Percentiles rank a stretch among this genome's conserved stretches.
Conservation (phyloP, 1,140 invertebrate genomes). For the Calliphora vicina region DNA sequence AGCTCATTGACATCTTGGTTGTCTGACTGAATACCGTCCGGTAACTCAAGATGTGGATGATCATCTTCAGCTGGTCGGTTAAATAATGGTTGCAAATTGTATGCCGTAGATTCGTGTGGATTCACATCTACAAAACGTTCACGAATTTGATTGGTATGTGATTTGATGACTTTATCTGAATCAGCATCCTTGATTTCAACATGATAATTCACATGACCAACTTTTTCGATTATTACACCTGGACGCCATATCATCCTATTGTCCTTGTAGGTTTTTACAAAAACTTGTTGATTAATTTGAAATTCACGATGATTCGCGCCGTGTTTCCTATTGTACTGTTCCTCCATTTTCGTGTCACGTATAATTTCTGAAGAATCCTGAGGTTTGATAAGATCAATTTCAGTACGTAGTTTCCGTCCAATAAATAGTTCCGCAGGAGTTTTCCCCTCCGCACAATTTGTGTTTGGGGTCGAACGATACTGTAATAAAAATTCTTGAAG, state of each 20-base stretch:
- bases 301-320: background rate
- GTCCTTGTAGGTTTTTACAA: background rate
- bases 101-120: too few species aligned
- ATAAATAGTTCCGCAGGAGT: background rate
- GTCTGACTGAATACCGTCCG: too few species aligned
- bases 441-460: constrained; percentile 6
- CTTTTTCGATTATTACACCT: background rate
- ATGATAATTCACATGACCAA: constrained; percentile 20
- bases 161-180: background rate
- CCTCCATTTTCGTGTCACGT: background rate
- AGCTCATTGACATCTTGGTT: too few species aligned
- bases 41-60: too few species aligned
- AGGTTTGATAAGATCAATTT: background rate
- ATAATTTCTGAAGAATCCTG: background rate
- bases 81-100: too few species aligned
- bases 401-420: background rate
- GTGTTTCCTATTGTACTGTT: background rate
- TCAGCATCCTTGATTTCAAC: background rate
- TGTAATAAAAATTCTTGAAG: background rate
- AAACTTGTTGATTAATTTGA: background rate
- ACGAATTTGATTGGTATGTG: too few species aligned
- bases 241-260: constrained; percentile 14
- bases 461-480: constrained; percentile 37
- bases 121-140: too few species aligned
- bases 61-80: too few species aligned